phyloP scores from a whole-genome alignment of 2,113 vertebrate species.

The Corythornis vintsioides region DNA sequence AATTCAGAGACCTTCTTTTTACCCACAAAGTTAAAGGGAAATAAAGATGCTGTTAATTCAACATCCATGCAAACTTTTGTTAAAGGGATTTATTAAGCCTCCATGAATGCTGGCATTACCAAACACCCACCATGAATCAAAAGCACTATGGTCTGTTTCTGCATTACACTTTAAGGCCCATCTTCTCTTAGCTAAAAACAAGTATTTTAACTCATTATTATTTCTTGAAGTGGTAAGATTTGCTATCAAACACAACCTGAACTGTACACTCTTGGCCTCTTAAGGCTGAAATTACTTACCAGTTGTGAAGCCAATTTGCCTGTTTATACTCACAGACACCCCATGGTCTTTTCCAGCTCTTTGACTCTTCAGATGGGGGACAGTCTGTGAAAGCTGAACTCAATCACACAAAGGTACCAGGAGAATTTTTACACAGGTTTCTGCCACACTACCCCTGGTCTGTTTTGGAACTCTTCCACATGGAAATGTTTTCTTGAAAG shows the following conservation, averaged over 20 bases:
- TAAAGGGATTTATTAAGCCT: neutral
- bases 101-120: neutral
- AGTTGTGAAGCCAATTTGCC: neutral
- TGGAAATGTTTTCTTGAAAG: neutral
- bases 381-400: neutral
- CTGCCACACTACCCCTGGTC: neutral
- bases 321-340: neutral
- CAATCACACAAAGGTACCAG: neutral
- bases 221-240: neutral
- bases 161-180: neutral
- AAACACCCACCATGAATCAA: neutral
- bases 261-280: neutral
- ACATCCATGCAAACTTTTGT: neutral
- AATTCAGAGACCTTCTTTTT: neutral
- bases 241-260: neutral
- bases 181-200: neutral
- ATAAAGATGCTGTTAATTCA: neutral
- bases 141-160: neutral
- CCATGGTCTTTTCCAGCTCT: neutral
- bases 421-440: neutral
- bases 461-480: neutral
- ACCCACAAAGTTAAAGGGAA: neutral
- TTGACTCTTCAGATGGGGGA: neutral
- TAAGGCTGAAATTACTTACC: neutral
- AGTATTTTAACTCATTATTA: rapidly evolving